Evolutionary conservation across 2,113 vertebrate genomes (phyloP).

Genomic region (Zingel zingel): DNA sequence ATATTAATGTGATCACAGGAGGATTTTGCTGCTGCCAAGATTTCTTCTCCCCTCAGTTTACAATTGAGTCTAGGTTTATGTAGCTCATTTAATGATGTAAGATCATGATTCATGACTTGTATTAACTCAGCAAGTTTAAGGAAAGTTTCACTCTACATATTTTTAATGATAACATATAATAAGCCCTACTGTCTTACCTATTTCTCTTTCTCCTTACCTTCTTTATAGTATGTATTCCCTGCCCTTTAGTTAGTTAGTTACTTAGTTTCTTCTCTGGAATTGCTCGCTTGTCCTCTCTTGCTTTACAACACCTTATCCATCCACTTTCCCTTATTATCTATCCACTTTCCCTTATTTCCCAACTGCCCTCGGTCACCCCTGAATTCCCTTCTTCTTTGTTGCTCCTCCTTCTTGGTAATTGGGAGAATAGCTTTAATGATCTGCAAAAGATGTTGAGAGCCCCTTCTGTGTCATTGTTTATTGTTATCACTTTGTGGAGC

Average conservation of each 20-base stretch:
- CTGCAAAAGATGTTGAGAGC: constrained; percentile 84
- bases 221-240: not conserved
- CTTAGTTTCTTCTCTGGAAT: not conserved
- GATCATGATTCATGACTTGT: constrained; percentile 31
- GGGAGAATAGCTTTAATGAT: constrained; percentile 84
- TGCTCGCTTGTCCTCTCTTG: not conserved
- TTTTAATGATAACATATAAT: constrained; percentile 28
- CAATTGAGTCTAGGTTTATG: constrained; percentile 60
- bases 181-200: not conserved
- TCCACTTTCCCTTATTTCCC: not conserved
- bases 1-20: constrained; percentile 77
- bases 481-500: constrained; percentile 85
- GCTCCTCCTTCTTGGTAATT: constrained; percentile 73
- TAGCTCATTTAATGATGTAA: constrained; percentile 58
- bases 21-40: constrained; percentile 58
- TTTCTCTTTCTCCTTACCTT: not conserved
- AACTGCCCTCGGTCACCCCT: not conserved
- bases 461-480: constrained; percentile 85
- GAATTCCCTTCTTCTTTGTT: not conserved
- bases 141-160: constrained; percentile 36
- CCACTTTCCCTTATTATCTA: not conserved
- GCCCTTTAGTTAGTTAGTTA: not conserved
- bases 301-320: not conserved
- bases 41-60: constrained; percentile 38
- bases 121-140: constrained; percentile 29